Percentiles rank a stretch among this genome's conserved stretches.
Conservation (phyloP, 2,797 vertebrate genomes). For the Oophaga sylvatica region DNA sequence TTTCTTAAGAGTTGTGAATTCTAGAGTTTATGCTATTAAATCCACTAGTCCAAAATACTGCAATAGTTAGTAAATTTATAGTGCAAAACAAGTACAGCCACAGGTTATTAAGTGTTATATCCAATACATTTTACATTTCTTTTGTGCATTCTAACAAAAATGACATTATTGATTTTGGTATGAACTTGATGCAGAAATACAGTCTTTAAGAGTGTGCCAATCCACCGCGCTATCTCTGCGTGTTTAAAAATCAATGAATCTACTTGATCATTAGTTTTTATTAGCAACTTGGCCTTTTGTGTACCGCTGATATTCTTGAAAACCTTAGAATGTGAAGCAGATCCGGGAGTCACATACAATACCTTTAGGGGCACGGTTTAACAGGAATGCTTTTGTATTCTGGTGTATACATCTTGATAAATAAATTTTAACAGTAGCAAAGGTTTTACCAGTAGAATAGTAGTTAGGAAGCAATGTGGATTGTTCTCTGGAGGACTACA, state of each 20-base stretch:
- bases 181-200: conserved; percentile 11
- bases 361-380: not conserved
- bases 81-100: conserved; percentile 20
- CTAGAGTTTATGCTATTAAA: conserved; percentile 31
- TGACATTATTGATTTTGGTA: conserved; percentile 31
- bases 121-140: conserved; percentile 30
- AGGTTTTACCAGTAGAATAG: not conserved
- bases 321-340: not conserved
- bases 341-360: not conserved
- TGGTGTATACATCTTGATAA: not conserved
- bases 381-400: not conserved
- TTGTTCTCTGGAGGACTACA: not conserved
- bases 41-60: conserved; percentile 11
- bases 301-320: not conserved
- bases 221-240: not conserved
- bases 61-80: conserved; percentile 39
- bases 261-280: conserved; percentile 24
- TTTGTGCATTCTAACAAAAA: conserved; percentile 33
- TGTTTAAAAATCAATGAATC: conserved; percentile 35
- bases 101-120: conserved; percentile 38
- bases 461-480: not conserved
- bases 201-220: conserved; percentile 27
- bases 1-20: conserved; percentile 33
- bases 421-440: not conserved
- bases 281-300: conserved; percentile 18